Evolutionary conservation across 37 sponge, comb jelly and placozoan species (phyloP), one percentile per base, ranked within the genome.

Genomic region (Cladorhizidae sp.): DNA sequence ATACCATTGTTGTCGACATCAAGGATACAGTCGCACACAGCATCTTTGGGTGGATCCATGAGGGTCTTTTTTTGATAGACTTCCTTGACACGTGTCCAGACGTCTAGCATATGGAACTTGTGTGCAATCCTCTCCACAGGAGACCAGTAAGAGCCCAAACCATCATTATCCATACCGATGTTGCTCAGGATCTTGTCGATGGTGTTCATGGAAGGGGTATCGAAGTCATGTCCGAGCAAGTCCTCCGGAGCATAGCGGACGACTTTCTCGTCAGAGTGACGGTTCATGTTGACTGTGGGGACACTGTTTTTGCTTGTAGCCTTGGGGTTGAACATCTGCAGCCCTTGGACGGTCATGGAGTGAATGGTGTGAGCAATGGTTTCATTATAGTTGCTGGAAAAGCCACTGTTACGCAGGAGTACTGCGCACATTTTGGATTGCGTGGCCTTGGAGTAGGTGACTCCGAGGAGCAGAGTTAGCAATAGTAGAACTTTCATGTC

Each of bases 291-390:
- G 51, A 91, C 92, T 0, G 92, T 91, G 2, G 92, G 92, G 35
- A 91, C 64, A 17, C 57, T 70, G 82, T 90, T 90, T 6, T 71
- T 42, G 21, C 20, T 84, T 26, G 75, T 86, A 22, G 92, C 92
- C 18, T 55, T 64, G 35, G 87, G 83, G 57, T 86, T 86, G 80
- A 91, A 91, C 61, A 56, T 28, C 63, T 83, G 83, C 29, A 91
- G 87, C 1, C 86, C 92, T 62, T 91, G 63, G 36, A 91, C 92
- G 3, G 83, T 91, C 92, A 91, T 91, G 55, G 87, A 83, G 80
- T 91, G 92, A 36, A 91, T 79, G 61, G 92, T 80, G 25, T 91
- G 92, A 6, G 87, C 92, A 35, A 91, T 83, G 23, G 92, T 91
- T 63, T 91, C 92, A 77, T 91, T 91, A 80, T 78, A 86, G 80